phyloP scores from a whole-genome alignment of 2,113 vertebrate species.

The Corythaeola cristata region DNA sequence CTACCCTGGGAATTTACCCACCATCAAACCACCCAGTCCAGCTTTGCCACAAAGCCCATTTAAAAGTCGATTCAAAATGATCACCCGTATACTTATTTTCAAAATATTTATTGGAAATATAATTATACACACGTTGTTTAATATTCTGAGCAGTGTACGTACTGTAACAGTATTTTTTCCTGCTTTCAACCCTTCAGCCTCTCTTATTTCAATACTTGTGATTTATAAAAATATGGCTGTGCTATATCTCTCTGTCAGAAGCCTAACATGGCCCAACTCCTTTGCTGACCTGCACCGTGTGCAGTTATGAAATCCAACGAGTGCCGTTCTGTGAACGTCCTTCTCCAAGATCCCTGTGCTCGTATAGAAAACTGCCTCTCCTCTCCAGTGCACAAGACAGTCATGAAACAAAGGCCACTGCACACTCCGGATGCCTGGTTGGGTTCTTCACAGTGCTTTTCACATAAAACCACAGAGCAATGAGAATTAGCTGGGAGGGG shows the following conservation, averaged over 20 bases:
- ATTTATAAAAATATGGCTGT: not conserved
- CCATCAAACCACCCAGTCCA: not conserved
- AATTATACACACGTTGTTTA: too few relatives aligned
- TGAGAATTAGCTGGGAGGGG: not conserved
- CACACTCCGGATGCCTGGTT: too few relatives aligned
- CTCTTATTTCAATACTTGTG: not conserved
- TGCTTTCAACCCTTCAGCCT: not conserved
- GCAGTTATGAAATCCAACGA: not conserved
- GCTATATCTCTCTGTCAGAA: not conserved
- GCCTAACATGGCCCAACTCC: not conserved
- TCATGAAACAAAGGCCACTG: not conserved
- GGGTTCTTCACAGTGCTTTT: not conserved
- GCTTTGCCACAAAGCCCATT: not conserved
- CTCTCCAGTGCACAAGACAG: not conserved
- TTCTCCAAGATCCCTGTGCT: not conserved
- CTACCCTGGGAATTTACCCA: fast-evolving
- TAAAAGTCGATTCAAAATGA: not conserved
- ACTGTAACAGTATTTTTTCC: not conserved
- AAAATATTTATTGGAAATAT: not conserved
- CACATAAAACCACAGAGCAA: not conserved
- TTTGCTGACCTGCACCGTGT: too few relatives aligned
- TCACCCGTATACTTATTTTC: not conserved
- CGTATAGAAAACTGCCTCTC: not conserved
- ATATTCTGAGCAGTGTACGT: not conserved
- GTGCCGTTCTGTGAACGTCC: not conserved